phyloP scores from a whole-genome alignment of 2,888 invertebrate species.

The Cordilura impudica region DNA sequence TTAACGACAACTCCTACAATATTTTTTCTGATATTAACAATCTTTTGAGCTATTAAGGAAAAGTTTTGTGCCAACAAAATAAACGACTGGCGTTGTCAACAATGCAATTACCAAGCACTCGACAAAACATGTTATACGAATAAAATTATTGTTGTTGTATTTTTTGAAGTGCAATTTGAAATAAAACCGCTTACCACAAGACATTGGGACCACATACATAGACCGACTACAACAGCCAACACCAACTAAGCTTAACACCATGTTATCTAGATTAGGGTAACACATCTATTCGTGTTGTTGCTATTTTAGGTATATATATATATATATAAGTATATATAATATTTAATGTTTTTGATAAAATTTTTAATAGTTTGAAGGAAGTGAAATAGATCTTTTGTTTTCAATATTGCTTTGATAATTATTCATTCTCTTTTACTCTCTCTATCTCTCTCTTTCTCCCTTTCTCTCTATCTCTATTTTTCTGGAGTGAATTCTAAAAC shows the following conservation, averaged over 20 bases:
- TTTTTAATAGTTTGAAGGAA: too few species aligned
- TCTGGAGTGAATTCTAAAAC: too few species aligned
- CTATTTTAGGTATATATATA: too few species aligned
- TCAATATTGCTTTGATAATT: too few species aligned
- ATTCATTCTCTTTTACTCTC: too few species aligned
- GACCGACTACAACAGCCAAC: not conserved
- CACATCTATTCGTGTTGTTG: too few species aligned
- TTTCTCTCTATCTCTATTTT: too few species aligned
- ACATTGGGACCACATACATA: constrained; percentile 42
- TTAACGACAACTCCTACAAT: not conserved
- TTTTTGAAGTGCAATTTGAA: constrained; percentile 47
- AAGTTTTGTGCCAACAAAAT: constrained; percentile 48
- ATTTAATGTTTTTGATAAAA: too few species aligned
- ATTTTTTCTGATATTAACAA: constrained; percentile 48
- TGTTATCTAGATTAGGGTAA: too few species aligned
- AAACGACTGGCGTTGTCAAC: constrained; percentile 57
- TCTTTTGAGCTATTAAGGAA: constrained; percentile 45
- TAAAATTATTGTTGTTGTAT: constrained; percentile 10
- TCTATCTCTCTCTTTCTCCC: too few species aligned
- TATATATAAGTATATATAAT: too few species aligned
- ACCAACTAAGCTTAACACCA: constrained; percentile 6
- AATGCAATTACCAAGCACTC: constrained; percentile 56
- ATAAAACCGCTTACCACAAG: constrained; percentile 49
- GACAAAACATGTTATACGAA: constrained; percentile 23
- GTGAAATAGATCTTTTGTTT: too few species aligned